A percentile compares a stretch with the other conserved stretches of the same genome.
Conservation (phyloP, 2,113 vertebrate species). For the Geothlypis trichas region DNA sequence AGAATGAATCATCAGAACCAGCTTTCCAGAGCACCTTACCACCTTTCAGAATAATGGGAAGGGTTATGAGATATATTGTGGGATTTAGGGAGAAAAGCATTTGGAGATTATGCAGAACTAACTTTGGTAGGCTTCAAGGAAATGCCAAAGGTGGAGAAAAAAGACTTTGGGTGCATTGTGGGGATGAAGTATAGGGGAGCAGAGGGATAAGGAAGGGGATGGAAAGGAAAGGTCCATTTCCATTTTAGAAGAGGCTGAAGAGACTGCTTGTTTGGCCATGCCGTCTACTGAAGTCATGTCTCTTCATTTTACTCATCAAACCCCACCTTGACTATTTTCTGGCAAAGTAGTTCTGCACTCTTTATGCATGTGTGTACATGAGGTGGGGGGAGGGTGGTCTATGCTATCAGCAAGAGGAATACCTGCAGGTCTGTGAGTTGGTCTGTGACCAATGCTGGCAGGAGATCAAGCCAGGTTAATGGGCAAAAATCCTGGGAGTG, state of each 20-base stretch:
- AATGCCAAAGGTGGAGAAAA: not conserved
- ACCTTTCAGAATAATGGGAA: not conserved
- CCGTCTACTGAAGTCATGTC: not conserved
- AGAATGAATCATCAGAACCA: not conserved
- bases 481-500: not conserved
- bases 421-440: not conserved
- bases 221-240: not conserved
- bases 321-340: not conserved
- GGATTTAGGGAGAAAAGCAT: not conserved
- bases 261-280: not conserved
- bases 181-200: not conserved
- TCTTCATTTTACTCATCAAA: not conserved
- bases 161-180: not conserved
- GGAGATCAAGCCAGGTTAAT: not conserved
- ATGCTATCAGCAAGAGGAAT: not conserved
- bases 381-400: rapidly evolving
- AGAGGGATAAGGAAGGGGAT: rapidly evolving
- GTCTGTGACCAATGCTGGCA: not conserved
- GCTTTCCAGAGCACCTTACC: not conserved
- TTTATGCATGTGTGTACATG: too few species aligned
- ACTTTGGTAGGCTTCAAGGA: not conserved
- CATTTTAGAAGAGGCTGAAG: not conserved
- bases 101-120: not conserved
- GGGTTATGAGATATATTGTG: not conserved
- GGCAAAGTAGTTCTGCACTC: not conserved